Conservation (phyloP, 23 tunicate genomes). For the Botrylloides violaceus region DNA sequence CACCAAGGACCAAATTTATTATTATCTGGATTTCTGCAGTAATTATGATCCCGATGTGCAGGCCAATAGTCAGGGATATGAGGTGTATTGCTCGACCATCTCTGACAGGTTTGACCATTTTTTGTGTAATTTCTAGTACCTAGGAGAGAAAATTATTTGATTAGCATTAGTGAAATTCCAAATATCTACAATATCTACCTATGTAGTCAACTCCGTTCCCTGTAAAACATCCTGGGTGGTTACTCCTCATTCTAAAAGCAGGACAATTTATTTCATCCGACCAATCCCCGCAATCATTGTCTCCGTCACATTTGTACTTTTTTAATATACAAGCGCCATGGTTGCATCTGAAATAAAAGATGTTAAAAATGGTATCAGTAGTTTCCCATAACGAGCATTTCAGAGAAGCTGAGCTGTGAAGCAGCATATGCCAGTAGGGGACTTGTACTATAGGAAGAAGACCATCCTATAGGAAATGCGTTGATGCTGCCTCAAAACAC, state of each 20-base stretch:
- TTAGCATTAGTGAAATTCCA: background rate
- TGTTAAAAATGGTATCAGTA: no score
- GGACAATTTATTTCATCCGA: conserved; percentile 57
- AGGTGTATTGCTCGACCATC: conserved; percentile 57
- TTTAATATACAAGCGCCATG: background rate
- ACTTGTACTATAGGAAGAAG: no score
- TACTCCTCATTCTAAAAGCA: background rate
- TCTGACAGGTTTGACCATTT: conserved; percentile 63
- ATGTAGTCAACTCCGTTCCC: conserved; percentile 32
- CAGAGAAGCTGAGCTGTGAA: no score
- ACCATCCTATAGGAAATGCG: background rate
- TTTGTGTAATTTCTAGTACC: conserved; percentile 81
- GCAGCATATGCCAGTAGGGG: no score
- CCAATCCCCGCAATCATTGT: conserved; percentile 46
- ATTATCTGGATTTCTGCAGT: conserved; percentile 70
- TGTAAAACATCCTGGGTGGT: conserved; percentile 12
- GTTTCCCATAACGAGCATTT: no score
- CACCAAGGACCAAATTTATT: conserved; percentile 74
- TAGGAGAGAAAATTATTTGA: background rate
- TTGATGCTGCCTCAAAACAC: background rate
- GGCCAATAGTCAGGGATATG: conserved; percentile 70
- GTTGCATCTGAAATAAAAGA: conserved; percentile 8
- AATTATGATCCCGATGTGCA: conserved; percentile 43
- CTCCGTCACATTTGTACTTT: conserved; percentile 46
- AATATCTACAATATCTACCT: conserved; percentile 19